Percentiles rank a stretch among this genome's conserved stretches.
phyloP scores from a whole-genome alignment of 2,888 invertebrate genomes.

The Leucophora obtusa region DNA sequence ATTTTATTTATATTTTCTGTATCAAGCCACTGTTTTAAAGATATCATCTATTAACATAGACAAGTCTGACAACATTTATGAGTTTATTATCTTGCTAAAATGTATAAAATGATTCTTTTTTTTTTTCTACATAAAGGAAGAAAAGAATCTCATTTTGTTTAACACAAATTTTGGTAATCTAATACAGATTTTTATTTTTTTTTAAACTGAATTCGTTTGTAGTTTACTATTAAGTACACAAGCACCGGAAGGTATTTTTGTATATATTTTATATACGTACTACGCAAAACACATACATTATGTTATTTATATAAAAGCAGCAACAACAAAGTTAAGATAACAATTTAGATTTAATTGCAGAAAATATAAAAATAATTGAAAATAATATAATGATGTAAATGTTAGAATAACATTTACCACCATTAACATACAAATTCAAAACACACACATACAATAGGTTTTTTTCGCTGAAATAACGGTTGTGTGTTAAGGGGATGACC shows the following conservation, averaged over 20 bases:
- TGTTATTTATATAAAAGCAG: slow-evolving; percentile 15
- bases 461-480: slow-evolving; percentile 26
- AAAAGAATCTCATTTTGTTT: background rate
- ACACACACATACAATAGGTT: background rate
- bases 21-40: slow-evolving; percentile 1
- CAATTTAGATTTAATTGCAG: slow-evolving; percentile 40
- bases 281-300: slow-evolving; percentile 5
- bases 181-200: background rate
- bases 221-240: slow-evolving; percentile 14
- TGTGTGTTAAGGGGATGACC: slow-evolving; percentile 40
- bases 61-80: slow-evolving; percentile 46
- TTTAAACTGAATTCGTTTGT: background rate
- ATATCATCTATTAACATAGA: slow-evolving; percentile 40
- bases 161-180: too few relatives aligned
- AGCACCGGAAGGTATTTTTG: slow-evolving; percentile 32
- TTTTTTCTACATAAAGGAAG: background rate
- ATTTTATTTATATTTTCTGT: too few relatives aligned
- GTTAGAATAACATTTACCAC: slow-evolving; percentile 24
- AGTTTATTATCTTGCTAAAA: slow-evolving; percentile 46
- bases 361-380: slow-evolving; percentile 7
- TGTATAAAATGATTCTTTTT: slow-evolving; percentile 23
- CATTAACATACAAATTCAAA: background rate
- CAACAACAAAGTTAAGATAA: slow-evolving; percentile 22
- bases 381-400: slow-evolving; percentile 1
- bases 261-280: slow-evolving; percentile 13